Evolutionary conservation across 2,113 vertebrate genomes (phyloP), one percentile per base, ranked within the genome.

Genomic region (Vanacampus margaritifer): DNA sequence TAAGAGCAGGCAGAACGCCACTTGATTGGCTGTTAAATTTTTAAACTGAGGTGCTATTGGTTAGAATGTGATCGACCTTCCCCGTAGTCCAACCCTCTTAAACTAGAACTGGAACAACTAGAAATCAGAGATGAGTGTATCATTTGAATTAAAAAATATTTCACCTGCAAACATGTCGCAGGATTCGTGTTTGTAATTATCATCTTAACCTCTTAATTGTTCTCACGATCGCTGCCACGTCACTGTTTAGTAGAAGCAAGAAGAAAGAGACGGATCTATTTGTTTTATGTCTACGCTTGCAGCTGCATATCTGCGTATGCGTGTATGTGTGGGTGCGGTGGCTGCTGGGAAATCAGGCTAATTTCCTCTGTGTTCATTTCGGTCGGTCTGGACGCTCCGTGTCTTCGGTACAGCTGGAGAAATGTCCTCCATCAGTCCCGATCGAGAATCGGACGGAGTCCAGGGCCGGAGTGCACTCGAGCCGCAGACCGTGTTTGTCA

Each of bases 401-500:
- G 7, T 37, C 28, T 17, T 68, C 51, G 43, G 23, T 36, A 61
- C 1, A 16, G 67, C 48, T 7, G 77, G 48, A 79, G 79, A 84
- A 62, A 91, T 91, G 91, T 90, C 88, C 36, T 69, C 76, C 69
- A 39, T 80, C 65, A 63, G 35, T 72, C 12, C 78, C 43, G 74
- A 76, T 26, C 81, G 68, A 61, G n/a, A 62, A 57, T 75, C 60
- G 50, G 69, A 68, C 64, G 75, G n/a, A 39, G 68, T 78, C 12
- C 64, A 50, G 67, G 13, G 36, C 28, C 6, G 56, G 68, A 78
- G 57, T 58, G 51, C 53, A 73, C 43, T 79, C 7, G 82, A 81
- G 70, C 83, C 82, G 9, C 91, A 92, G 79, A 89, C 91, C 45
- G 91, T 92, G 23, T 91, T 87, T 43, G 86, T 92, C 48, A 89